Base-by-base conservation (phyloP, 2,888 invertebrate genomes). In the Diarsia brunnea region DNA sequence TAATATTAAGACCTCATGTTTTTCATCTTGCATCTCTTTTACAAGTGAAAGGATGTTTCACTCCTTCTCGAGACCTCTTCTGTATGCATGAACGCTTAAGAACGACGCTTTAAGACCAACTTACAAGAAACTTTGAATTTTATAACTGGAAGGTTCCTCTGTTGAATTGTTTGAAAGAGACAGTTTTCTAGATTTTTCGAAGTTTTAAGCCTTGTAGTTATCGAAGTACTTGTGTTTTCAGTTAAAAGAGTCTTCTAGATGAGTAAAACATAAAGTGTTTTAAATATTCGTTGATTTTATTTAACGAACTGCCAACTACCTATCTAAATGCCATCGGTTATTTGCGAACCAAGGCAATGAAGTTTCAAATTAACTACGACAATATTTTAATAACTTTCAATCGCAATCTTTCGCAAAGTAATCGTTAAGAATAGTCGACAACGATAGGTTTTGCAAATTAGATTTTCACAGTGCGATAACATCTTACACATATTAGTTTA, bases 21-120 rank as follows among this genome's bases (percentile, higher is more conserved):
- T 74, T 76, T 79, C 76, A 84, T 81, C 74, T 73, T 70, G 64
- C 74, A 61, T 79, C 77, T 53, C 74, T 77, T 72, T 82, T 69
- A 27, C 55, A 47, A 14, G 63, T 88, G 69, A 74, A 76, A 83
- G 77, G 78, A 87, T 75, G 73, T 82, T 71, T 68, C 61, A 1
- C 72, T 79, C 73, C 68, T 75, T 77, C 68, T 68, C 69, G 75
- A 79, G 71, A 88, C 55, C 55, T 84, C 68, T 76, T 87, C 72
- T 82, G 64, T 86, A 86, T 84, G 87, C 87, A 87, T 81, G 85
- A 80, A 67, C 64, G 79, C 74, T 82, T 51, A 27, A 72, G 68
- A 82, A 74, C 66, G 74, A 58, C 51, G 69, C 72, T 78, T 72
- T n/a, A 78, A 77, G 70, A 77, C 67, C 45, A 74, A 77, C 63